Evolutionary conservation across 2,888 invertebrate species (phyloP).

Genomic region (Cantharis rustica): DNA sequence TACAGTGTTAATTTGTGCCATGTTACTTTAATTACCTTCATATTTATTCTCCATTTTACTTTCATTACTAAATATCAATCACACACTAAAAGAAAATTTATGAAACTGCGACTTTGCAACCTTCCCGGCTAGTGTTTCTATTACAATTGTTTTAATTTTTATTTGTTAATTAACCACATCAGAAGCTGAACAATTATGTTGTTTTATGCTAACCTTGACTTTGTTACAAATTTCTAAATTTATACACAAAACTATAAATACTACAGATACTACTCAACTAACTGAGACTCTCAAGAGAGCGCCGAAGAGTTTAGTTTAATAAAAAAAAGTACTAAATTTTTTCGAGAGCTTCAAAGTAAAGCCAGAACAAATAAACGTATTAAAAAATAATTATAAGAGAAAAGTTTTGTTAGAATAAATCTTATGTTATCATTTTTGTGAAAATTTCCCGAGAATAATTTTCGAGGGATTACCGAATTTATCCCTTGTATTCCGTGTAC

Average conservation of each 20-base stretch:
- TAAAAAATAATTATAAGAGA: not conserved
- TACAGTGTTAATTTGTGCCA: not conserved
- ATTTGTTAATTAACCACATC: not conserved
- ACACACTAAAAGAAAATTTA: not conserved
- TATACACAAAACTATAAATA: not conserved
- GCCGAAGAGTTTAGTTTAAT: no score
- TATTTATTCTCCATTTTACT: not conserved
- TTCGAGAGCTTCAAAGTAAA: not conserved
- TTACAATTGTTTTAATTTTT: not conserved
- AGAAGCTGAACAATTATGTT: not conserved
- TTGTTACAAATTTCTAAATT: not conserved
- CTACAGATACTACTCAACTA: no score
- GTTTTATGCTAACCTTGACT: not conserved
- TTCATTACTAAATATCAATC: not conserved
- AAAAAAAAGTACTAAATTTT: not conserved
- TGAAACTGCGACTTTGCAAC: not conserved
- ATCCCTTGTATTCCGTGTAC: not conserved
- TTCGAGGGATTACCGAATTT: not conserved
- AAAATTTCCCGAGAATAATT: not conserved
- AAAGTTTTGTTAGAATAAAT: not conserved
- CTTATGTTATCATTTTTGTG: not conserved
- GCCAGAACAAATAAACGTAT: not conserved
- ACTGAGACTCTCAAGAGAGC: no score
- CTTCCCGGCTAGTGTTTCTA: not conserved
- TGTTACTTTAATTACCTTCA: not conserved